A percentile compares a stretch with the other conserved stretches of the same genome.
Conservation (phyloP, 2,113 vertebrate genomes). For the Cololabis saira region DNA sequence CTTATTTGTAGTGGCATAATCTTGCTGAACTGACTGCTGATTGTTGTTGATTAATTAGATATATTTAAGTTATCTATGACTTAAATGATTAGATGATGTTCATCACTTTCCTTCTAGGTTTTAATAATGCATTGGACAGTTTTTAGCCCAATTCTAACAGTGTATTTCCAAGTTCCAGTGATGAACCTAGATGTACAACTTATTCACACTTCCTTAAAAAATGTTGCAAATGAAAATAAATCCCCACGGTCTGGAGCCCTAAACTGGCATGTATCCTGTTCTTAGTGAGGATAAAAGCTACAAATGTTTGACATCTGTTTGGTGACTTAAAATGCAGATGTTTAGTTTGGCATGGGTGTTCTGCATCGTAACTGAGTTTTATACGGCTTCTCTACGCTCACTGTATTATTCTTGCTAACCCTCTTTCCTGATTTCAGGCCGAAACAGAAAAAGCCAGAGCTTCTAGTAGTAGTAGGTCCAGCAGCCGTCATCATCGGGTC, state of each 20-base stretch:
- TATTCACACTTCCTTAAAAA: too few species aligned
- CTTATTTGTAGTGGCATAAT: too few species aligned
- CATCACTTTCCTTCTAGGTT: too few species aligned
- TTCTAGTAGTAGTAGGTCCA: slow-evolving; percentile 80
- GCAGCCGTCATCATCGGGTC: slow-evolving; percentile 87
- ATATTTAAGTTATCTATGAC: too few species aligned
- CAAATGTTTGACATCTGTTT: slow-evolving; percentile 31
- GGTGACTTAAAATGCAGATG: slow-evolving; percentile 25
- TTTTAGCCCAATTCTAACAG: too few species aligned
- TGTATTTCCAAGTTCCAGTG: too few species aligned
- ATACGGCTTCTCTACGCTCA: slow-evolving; percentile 29
- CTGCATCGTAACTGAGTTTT: slow-evolving; percentile 33
- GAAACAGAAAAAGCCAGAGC: slow-evolving; percentile 91
- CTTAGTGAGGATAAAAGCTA: slow-evolving; percentile 20
- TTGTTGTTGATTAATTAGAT: too few species aligned
- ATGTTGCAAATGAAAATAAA: too few species aligned
- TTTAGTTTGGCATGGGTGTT: slow-evolving; percentile 44
- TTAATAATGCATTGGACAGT: too few species aligned
- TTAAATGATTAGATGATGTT: too few species aligned
- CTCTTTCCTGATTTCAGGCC: slow-evolving; percentile 86
- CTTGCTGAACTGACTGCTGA: too few species aligned
- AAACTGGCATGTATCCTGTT: not conserved
- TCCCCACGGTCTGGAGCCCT: not conserved
- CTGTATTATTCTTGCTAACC: slow-evolving; percentile 60
- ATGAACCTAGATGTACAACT: too few species aligned